Percentiles rank a stretch among this genome's conserved stretches.
Evolutionary conservation across 2,888 invertebrate species (phyloP).

Genomic region (Standfussiana lucernea): DNA sequence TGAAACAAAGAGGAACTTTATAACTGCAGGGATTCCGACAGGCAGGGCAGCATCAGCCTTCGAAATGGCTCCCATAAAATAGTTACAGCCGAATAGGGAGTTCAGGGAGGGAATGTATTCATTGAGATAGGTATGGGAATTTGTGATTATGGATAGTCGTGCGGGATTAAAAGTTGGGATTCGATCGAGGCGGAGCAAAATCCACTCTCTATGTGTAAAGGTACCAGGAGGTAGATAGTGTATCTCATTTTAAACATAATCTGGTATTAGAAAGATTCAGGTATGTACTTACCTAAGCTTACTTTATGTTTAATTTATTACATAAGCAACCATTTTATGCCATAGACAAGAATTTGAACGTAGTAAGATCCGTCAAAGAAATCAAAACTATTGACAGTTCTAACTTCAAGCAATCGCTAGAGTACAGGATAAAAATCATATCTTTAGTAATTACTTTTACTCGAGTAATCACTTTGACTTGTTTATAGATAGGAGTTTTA

Average conservation of each 20-base stretch:
- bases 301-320: no score
- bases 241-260: background rate
- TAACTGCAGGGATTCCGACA: slow-evolving; percentile 66
- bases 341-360: no score
- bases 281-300: no score
- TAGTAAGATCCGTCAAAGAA: no score
- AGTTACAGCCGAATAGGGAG: slow-evolving; percentile 79
- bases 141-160: slow-evolving; percentile 28
- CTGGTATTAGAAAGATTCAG: background rate
- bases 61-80: slow-evolving; percentile 83
- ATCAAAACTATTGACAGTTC: no score
- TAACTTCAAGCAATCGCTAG: no score
- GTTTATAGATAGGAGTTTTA: no score
- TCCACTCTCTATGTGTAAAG: background rate
- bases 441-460: no score
- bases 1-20: slow-evolving; percentile 69
- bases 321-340: no score
- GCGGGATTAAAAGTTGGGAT: slow-evolving; percentile 19
- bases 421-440: no score
- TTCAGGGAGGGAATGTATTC: slow-evolving; percentile 65
- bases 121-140: slow-evolving; percentile 44
- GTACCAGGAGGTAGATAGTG: background rate
- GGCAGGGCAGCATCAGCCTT: slow-evolving; percentile 75
- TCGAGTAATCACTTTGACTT: no score
- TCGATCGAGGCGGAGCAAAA: background rate